Conservation (phyloP, 2,888 invertebrate genomes). For the Aricia artaxerxes region DNA sequence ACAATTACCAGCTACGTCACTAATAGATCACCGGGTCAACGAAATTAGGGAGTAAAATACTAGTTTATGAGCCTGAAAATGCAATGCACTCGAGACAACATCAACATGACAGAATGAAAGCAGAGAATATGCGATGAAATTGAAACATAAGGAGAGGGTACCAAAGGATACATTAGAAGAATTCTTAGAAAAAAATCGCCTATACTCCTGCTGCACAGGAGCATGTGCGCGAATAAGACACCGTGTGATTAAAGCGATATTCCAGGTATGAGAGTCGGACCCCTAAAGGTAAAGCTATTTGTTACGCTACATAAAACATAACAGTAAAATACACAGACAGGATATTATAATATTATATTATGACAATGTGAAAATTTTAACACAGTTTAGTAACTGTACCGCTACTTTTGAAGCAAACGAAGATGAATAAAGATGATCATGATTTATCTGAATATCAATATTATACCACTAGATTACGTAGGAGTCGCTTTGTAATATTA, state of each 20-base stretch:
- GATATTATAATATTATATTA: too few species aligned
- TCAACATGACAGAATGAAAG: not conserved
- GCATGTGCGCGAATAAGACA: too few species aligned
- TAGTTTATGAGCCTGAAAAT: not conserved
- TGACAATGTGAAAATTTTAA: too few species aligned
- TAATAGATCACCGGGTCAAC: constrained; percentile 1
- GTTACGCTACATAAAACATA: not conserved
- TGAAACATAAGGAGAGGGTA: not conserved
- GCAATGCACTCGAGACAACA: not conserved
- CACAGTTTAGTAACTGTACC: too few species aligned
- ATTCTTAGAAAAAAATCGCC: too few species aligned
- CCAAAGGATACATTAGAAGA: too few species aligned
- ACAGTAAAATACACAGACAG: too few species aligned
- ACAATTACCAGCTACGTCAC: constrained; percentile 19
- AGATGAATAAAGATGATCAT: not conserved
- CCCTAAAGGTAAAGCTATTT: not conserved
- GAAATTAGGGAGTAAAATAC: not conserved
- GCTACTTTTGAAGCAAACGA: too few species aligned
- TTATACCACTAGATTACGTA: not conserved
- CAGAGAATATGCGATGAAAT: not conserved
- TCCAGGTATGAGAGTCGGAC: not conserved
- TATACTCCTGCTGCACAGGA: too few species aligned
- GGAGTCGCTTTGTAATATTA: not conserved
- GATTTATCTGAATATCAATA: not conserved
- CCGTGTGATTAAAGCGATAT: too few species aligned